Evolutionary conservation across 37 sponge, comb jelly and placozoan species (phyloP), one percentile per base, ranked within the genome.

Genomic region (Cliona cf. orientalis): DNA sequence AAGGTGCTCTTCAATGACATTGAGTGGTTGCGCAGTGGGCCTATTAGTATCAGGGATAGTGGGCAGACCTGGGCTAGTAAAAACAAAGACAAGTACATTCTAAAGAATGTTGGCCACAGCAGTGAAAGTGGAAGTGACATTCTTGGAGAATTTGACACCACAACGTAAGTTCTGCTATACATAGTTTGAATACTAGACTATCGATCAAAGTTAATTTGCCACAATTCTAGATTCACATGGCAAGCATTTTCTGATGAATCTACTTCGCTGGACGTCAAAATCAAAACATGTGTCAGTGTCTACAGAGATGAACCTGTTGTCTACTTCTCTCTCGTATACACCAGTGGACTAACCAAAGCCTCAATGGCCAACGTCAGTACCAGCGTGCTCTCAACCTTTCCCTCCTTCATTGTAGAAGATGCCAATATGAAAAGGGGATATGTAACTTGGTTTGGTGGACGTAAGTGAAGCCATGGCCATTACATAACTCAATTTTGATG

Each of bases 391-490:
- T 84, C 86, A 23, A 88, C 65, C 37, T 92, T 74, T 46, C 93
- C 93, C 2, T 73, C 93, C n/a, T 69, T 92, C 31, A 42, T 69
- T 4, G 34, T 75, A 3, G 69, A 68, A 19, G 85, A 83, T 31
- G 31, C 17, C 25, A 31, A 40, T 36, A 58, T 68, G 43, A 43
- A 74, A 19, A 45, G 82, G 23, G 93, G 89, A 4, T 92, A 69
- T 35, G 39, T 83, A n/a, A 84, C 89, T 19, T 92, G 75, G 66
- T 73, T 75, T n/a, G 86, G 85, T 61, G 80, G 80, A 36, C 80
- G 91, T 90, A 60, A 71, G 90, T 69, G 40, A 12, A 83, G 46
- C 28, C 23, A 25, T 14, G 7, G 23, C 7, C 12, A n/a, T n/a
- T 26, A 62, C 6, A 7, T 62, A 62, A 6, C 6, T 14, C 6